Base-by-base conservation (phyloP, 2,888 invertebrate species). In the Drosophila ochracea region DNA sequence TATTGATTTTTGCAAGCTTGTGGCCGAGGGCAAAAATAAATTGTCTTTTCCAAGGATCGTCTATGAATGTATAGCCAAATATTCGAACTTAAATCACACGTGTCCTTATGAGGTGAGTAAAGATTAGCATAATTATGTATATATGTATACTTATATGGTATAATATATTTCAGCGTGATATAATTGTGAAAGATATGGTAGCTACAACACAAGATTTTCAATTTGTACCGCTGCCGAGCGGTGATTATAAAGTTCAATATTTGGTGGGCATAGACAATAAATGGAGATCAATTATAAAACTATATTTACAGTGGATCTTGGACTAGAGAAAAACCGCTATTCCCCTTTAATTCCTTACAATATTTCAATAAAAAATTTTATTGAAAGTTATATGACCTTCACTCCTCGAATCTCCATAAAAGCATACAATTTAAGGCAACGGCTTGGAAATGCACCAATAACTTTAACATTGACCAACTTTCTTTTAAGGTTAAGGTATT, bases 41-140 rank as follows among this genome's bases (percentile, higher is more conserved):
- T 31, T 75, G 25, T 59, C 78, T 0, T 68, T 79, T 30, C 6
- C 6, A 30, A 1, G 7, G 9, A n/a, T 78, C 2, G 1, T 47
- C 7, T 5, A 1, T 31, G 9, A 53, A 1, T 0, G 1, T n/a
- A 2, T 52, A 11, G 1, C 2, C 13, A 1, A 0, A n/a, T 4
- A 9, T 3, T 59, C 76, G 0, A 76, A 76, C 39, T 4, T 73
- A 3, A 65, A 76, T 39, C 73, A 73, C 31, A n/a, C 68, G 0
- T 73, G 75, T 33, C 73, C 73, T 1, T 63, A 59, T 25, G 25
- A 11, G 3, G 54, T 54, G 10, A 37, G 54, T 54, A n/a, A 19
- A 6, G 19, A 19, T 37, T 49, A 6, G 4, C 21, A 21, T 5
- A 28, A 39, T 50, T 16, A 10, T n/a, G n/a, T n/a, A n/a, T n/a